Evolutionary conservation across 2,888 invertebrate genomes (phyloP).

Genomic region (Pristionchus fissidentatus): DNA sequence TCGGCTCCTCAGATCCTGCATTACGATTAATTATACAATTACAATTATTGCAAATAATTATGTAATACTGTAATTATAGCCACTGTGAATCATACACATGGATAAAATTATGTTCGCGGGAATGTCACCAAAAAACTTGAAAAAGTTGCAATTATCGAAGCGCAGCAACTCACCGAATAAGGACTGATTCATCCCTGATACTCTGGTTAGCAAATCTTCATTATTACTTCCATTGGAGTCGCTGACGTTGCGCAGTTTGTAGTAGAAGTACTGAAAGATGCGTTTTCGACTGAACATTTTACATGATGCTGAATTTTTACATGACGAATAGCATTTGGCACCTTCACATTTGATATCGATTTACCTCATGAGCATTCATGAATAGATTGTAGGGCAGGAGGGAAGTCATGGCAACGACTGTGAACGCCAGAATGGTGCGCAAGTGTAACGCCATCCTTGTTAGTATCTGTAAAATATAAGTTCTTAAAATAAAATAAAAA

Average conservation of each 20-base stretch:
- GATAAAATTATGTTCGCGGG: neutral
- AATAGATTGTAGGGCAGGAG: constrained; percentile 65
- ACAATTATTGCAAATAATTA: neutral
- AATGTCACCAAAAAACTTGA: neutral
- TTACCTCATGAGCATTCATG: constrained; percentile 66
- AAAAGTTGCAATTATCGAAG: neutral
- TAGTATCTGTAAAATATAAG: too few relatives aligned
- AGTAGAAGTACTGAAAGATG: constrained; percentile 63
- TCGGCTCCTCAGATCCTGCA: neutral
- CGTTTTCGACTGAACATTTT: constrained; percentile 9
- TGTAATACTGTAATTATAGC: neutral
- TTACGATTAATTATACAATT: neutral
- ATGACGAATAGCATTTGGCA: constrained; percentile 24
- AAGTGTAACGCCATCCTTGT: neutral
- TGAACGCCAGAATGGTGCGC: neutral
- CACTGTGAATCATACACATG: neutral
- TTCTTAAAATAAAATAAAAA: too few relatives aligned
- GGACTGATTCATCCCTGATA: constrained; percentile 19
- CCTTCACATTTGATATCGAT: constrained; percentile 5
- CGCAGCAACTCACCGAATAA: neutral
- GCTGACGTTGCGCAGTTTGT: constrained; percentile 61
- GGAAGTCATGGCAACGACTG: constrained; percentile 55
- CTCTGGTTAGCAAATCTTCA: neutral
- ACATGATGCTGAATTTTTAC: constrained; percentile 48
- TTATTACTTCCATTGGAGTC: neutral